Evolutionary conservation across 2,797 vertebrate species (phyloP), one percentile per base, ranked within the genome.

Genomic region (Mareca strepera): DNA sequence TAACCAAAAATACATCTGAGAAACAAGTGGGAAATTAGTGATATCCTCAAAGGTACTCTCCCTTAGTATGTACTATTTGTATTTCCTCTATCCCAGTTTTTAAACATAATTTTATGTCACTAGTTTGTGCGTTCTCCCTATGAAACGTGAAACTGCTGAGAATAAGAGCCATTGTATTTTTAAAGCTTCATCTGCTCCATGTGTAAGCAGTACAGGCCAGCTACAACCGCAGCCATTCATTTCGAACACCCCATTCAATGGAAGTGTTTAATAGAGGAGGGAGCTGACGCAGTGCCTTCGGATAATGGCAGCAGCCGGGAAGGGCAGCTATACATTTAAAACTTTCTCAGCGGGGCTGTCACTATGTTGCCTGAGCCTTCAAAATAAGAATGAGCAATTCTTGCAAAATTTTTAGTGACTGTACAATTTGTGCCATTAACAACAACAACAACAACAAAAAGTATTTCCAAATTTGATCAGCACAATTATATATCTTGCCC

Each of bases 291-390:
- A 50, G 35, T 37, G 59, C 7, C 22, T 94, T 92, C 63, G 75
- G 18, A 31, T 63, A 46, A 50, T 25, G 44, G 46, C 70, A 82
- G 46, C 2, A 2, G 41, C 17, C 29, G 33, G 59, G 64, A 81
- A 23, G 26, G 7, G 41, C 75, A 75, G 39, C 31, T 80, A 31
- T 0, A 31, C 0, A 0, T 33, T 79, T 88, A 41, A 17, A 59
- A 2, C 31, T 58, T 80, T 28, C 41, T 60, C 31, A 80, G 60
- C 25, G 53, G 25, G 37, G 33, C 31, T 39, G 26, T 11, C 4
- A 1, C 41, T 77, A 0, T 83, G 92, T 85, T 33, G n/a, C 70
- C 44, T 48, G 50, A 87, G 37, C 39, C 29, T n/a, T 62, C 23
- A 52, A 92, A 92, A 22, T 41, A 90, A 46, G 7, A 37, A 60